Evolutionary conservation across 1,140 invertebrate species (phyloP), one percentile per base, ranked within the genome.

Genomic region (Triops cancriformis): DNA sequence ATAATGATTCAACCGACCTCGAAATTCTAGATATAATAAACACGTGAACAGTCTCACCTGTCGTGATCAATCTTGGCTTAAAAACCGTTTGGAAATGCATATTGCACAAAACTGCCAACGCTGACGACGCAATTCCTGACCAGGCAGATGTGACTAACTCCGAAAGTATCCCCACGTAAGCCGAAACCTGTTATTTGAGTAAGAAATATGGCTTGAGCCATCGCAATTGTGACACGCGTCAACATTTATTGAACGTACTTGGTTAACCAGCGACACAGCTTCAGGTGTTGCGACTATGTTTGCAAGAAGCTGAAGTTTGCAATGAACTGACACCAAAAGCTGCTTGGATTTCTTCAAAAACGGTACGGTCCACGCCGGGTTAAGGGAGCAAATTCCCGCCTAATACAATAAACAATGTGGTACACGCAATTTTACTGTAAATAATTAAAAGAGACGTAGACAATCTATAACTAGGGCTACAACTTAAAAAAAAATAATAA

Each of bases 71-170:
- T 64, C 51, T 64, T n/a, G 51, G 14, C 23, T 64, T 64, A 23
- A 64, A 64, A 23, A 23, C 51, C 14, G 51, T 64, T 64, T 64
- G 51, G 51, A 64, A 64, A 64, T 64, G 51, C 51, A 64, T 64
- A 64, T 64, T 64, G 51, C 51, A 64, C 51, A 64, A 18, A 18
- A 64, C 51, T 64, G 51, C 51, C 23, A 64, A 23, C 1, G 51
- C 51, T 18, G 51, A 23, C 3, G 51, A 64, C n/a, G 51, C 51
- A 64, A 23, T 64, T n/a, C 18, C 51, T 64, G 51, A 18, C 51
- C n/a, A 23, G 51, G 51, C 18, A n/a, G 51, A 64, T 6, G 51
- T 64, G 51, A 64, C 14, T 23, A 64, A 64, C 1, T 64, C 51
- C 23, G 14, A n/a, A 18, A 64, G 51, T 5, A n/a, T 64, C 0